These are phyloP conservation scores for Rhodophaea formosa DNA, from an alignment of 2,888 invertebrate genomes.

Conservation along the genomic window DNA sequence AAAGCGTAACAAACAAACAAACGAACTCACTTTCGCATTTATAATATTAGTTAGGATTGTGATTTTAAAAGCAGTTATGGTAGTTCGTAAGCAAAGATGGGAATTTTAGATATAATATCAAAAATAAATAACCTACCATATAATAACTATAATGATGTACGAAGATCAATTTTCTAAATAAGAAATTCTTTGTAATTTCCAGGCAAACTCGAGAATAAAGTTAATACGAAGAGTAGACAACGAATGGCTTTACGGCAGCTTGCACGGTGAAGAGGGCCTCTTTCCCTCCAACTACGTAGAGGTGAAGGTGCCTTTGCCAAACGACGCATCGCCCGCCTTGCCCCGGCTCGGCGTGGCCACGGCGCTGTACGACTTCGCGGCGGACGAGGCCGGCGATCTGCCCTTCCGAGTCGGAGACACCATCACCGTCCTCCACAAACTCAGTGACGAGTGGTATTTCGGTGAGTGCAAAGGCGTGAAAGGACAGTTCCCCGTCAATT, in stretches of 20 bases:
- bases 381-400: constrained; percentile 77
- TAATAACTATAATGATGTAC: too few relatives aligned
- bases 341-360: constrained; percentile 66
- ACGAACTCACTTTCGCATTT: too few relatives aligned
- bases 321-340: constrained; percentile 41
- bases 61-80: too few relatives aligned
- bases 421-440: constrained; percentile 84
- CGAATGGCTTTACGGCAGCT: constrained; percentile 90
- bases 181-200: constrained; percentile 41
- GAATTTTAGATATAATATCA: too few relatives aligned
- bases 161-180: neutral
- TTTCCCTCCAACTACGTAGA: constrained; percentile 92
- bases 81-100: too few relatives aligned
- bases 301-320: constrained; percentile 85
- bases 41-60: too few relatives aligned
- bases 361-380: constrained; percentile 87
- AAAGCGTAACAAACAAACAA: too few relatives aligned
- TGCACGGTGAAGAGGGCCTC: constrained; percentile 87
- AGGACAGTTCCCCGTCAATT: constrained; percentile 91
- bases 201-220: constrained; percentile 87
- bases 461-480: constrained; percentile 84
- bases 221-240: constrained; percentile 86
- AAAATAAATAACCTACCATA: too few relatives aligned
- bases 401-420: constrained; percentile 59
- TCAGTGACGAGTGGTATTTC: constrained; percentile 89